Evolutionary conservation across 2,888 invertebrate genomes (phyloP), one percentile per base, ranked within the genome.

Genomic region (Stenodera caucasica): DNA sequence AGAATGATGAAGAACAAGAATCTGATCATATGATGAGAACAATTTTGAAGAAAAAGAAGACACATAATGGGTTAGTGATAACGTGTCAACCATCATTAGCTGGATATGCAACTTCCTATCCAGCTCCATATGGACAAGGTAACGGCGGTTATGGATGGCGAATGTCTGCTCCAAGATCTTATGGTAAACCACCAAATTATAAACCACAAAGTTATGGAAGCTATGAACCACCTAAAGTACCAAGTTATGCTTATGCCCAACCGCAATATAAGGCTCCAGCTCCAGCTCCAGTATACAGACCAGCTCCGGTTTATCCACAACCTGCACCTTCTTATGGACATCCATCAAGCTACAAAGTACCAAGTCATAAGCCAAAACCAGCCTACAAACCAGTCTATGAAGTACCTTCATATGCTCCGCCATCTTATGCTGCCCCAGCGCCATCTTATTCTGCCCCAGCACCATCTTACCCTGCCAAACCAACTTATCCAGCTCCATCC

Each of bases 81-180:
- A 80, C 80, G n/a, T 81, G 81, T 61, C 80, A 80, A 70, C 81
- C 81, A 12, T 76, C 77, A 60, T 70, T 80, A 33, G 78, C 79
- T 52, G 81, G 81, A 50, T 80, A 79, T 58, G 77, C 78, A 29
- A 70, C 75, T 35, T 67, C 70, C 12, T 61, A 68, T 5, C 59
- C 63, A 30, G 65, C 64, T 9, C n/a, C n/a, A n/a, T 55, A 50
- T 50, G 52, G 58, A 29, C 56, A 64, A 9, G 59, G 57, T 33
- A 35, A 21, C 53, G 60, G 63, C 11, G 45, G 56, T n/a, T 64
- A 59, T 14, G 52, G 60, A 35, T 51, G 57, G 18, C 56, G 61
- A 6, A 35, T 29, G 35, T 58, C 33, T 14, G 56, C 55, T 30
- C 55, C 54, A 30, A 40, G 49, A 49, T 33, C 37, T 50, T 45